Evolutionary conservation across 2,113 vertebrate species (phyloP), one percentile per base, ranked within the genome.

Genomic region (Sinocyclocheilus anshuiensis): DNA sequence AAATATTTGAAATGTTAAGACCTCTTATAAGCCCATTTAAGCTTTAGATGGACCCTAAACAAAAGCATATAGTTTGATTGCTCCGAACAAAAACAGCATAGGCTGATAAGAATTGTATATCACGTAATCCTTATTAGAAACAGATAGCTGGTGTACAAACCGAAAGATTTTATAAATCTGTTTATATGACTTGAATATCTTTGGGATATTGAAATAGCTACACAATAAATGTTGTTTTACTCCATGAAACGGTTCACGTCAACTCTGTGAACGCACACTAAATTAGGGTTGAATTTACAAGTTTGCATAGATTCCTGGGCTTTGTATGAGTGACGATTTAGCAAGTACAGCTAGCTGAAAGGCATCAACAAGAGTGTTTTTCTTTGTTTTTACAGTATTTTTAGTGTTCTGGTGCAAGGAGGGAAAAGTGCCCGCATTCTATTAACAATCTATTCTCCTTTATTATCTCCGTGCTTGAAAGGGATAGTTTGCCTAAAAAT

Each of bases 391-490:
- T 6, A 26, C 13, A 61, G 74, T 77, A 77, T 71, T 82, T 57
- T 81, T 88, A 88, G 87, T 88, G 87, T 88, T 85, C 48, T 82
- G 71, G 53, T 82, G 57, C 57, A 76, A 50, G 74, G 36, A 74
- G 61, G 20, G 22, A 80, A 75, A 63, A 84, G 48, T 65, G 65
- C 12, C 29, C 10, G 15, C 20, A 75, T 71, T 42, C 18, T 55
- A 79, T 75, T 45, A 74, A 24, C 16, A 3, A 74, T 77, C 72
- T 82, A 72, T 69, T 59, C n/a, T 81, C 67, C 29, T 24, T 67
- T 33, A 3, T 55, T 26, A 45, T 26, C n/a, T 79, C 0, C 29
- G 26, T 29, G 39, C 7, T 75, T 39, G 8, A 36, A 55, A n/a
- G 42, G 39, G 24, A 55, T 29, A n/a, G 22, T 77, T 22, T 6